Conservation (phyloP, 2,797 vertebrate species). For the Sphenopsis melanotis region DNA sequence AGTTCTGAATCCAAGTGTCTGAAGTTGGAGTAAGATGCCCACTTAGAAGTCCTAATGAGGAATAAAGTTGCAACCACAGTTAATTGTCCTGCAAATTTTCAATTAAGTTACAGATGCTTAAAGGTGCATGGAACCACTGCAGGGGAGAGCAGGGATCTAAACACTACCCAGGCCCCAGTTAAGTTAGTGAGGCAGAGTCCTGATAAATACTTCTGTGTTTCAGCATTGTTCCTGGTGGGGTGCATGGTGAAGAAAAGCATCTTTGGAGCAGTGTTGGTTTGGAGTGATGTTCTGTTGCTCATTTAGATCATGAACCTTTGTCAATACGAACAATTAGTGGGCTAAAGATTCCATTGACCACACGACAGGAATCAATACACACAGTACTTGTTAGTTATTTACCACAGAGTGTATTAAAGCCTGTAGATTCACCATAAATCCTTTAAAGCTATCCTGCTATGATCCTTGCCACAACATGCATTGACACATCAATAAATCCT, state of each 20-base stretch:
- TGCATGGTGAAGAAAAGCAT: neutral
- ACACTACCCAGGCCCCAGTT: neutral
- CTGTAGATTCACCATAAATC: slow-evolving; percentile 88
- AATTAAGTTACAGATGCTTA: neutral
- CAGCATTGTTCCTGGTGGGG: neutral
- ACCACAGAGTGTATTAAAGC: slow-evolving; percentile 84
- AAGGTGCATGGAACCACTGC: neutral
- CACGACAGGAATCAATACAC: slow-evolving; percentile 73
- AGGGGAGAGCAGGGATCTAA: neutral
- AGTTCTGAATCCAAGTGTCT: neutral
- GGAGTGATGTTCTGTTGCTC: slow-evolving; percentile 68
- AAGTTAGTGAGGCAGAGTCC: neutral
- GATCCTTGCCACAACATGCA: slow-evolving; percentile 75
- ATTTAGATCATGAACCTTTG: slow-evolving; percentile 79
- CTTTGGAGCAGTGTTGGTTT: slow-evolving; percentile 53
- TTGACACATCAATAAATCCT: slow-evolving; percentile 95
- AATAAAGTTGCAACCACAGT: neutral
- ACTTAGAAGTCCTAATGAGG: neutral
- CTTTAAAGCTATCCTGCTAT: slow-evolving; percentile 74
- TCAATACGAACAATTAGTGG: slow-evolving; percentile 81
- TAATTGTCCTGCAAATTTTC: neutral
- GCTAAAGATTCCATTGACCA: slow-evolving; percentile 81
- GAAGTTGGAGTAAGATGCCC: neutral
- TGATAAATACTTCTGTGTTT: neutral
- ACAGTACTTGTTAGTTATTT: slow-evolving; percentile 83